Base-by-base conservation (phyloP, 2,113 vertebrate species). In the Peromyscus maniculatus region DNA sequence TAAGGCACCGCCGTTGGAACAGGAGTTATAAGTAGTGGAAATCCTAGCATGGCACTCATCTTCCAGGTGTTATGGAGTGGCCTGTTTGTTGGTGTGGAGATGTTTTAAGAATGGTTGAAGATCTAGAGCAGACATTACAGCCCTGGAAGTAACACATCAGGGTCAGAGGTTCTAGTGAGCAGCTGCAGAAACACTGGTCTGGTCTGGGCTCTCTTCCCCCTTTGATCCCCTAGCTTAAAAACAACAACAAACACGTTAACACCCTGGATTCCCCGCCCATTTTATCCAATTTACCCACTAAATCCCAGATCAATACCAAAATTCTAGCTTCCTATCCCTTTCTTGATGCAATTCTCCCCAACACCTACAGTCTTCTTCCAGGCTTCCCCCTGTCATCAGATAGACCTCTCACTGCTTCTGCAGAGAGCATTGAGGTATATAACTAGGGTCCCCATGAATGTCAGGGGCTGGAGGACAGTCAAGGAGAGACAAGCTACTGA, bases 1-100 rank as follows among this genome's bases (percentile, higher is more conserved):
- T 43, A 43, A 43, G 13, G 24, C 17, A 8, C 7, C 5, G 3
- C 0, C 3, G 16, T 33, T 16, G 13, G 6, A 36, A 21, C 3
- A 64, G 57, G 24, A 84, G 7, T 22, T 84, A 24, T 84, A 26
- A 64, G 59, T 28, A 26, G 26, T 5, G 7, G 24, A 66, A 64
- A 28, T 66, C 39, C 39, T 31, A 64, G 82, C 59, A 43, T 43
- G n/a, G 7, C 59, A 43, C 3, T 43, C 13, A 64, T 84, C n/a
- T 43, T 84, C n/a, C 1, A 21, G 13, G 57, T 28, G 22, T 62
- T 62, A 59, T 1, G 22, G 80, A 17, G 7, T 62, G 57, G 22
- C 57, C 82, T 31, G 13, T 4, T 46, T 84, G 15, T 6, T 5
- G n/a, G 59, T 66, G 13, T 3, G 3, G 17, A 19, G 49, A 26